These are phyloP conservation scores for Bombylius discolor DNA, from an alignment of 2,888 invertebrate genomes.

Conservation along the genomic window DNA sequence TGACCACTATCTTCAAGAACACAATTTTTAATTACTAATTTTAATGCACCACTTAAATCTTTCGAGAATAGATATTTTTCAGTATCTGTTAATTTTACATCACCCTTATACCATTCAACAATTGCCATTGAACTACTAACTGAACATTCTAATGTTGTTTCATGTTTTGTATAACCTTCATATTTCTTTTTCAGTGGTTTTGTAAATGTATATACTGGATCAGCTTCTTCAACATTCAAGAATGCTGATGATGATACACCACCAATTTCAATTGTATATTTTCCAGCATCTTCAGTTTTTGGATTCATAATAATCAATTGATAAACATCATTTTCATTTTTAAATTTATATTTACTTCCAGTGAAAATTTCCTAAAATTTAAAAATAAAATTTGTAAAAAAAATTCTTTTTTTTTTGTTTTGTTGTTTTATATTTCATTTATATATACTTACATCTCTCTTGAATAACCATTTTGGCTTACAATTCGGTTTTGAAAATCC, in stretches of 20 bases:
- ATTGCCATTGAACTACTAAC: conserved; percentile 88
- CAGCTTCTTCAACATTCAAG: conserved; percentile 94
- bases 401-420: not conserved
- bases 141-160: conserved; percentile 81
- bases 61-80: conserved; percentile 81
- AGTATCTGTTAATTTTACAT: conserved; percentile 64
- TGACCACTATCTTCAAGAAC: conserved; percentile 75
- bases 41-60: conserved; percentile 82
- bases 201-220: conserved; percentile 85
- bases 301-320: conserved; percentile 80
- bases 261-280: conserved; percentile 90
- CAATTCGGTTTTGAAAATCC: conserved; percentile 94
- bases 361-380: conserved; percentile 76
- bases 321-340: conserved; percentile 82
- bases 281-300: conserved; percentile 92
- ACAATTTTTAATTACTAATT: conserved; percentile 70
- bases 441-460: conserved; percentile 69
- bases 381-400: not conserved
- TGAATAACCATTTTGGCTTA: conserved; percentile 84
- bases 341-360: conserved; percentile 93
- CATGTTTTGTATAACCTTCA: conserved; percentile 83
- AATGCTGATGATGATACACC: conserved; percentile 79
- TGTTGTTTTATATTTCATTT: not conserved
- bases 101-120: conserved; percentile 86
- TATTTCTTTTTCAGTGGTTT: conserved; percentile 79